Base-by-base conservation (phyloP, 92 coral and sea anemone species). In the Palythoa heliodiscus region DNA sequence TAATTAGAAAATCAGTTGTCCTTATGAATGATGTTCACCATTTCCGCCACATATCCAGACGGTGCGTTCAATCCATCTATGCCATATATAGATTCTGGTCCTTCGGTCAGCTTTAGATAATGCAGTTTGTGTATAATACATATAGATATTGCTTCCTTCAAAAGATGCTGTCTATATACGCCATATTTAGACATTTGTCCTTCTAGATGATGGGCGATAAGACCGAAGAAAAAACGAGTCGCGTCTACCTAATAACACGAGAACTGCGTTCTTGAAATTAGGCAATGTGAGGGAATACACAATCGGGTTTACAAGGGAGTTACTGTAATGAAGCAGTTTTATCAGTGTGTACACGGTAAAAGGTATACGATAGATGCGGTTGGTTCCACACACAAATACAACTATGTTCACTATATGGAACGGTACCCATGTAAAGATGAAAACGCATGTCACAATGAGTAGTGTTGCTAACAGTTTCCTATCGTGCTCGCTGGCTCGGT, bases 391-490 rank as follows among this genome's bases (percentile, higher is more conserved):
- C 9, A 80, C 39, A 66, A 93, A 93, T 20, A 93, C 95, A 19
- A 93, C 92, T 57, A 93, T 93, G 78, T 93, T 93, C 5, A 93
- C 78, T 7, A 93, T 89, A 40, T 93, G 87, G 39, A 93, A 93
- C 10, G 97, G 97, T 0, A 93, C 83, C 97, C 97, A 93, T 40
- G 97, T 93, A 60, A 91, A 50, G 3, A 93, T 79, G 78, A 93
- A 93, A 48, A 93, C 94, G 19, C 90, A 72, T 5, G 95, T 93
- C 48, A 93, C 86, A 39, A 93, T 93, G 12, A 91, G 88, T 60
- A 93, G 71, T 2, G 97, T 93, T 4, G 93, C 90, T 4, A 89
- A 71, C 60, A 89, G 84, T 64, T 81, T 82, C 67, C 20, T 89
- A 12, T 89, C 92, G 47, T 89, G 92, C 17, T 75, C 84, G 64